A percentile compares a stretch with the other conserved stretches of the same genome.
Evolutionary conservation across 1,140 invertebrate genomes (phyloP).

Genomic region (Drosophila albomicans): DNA sequence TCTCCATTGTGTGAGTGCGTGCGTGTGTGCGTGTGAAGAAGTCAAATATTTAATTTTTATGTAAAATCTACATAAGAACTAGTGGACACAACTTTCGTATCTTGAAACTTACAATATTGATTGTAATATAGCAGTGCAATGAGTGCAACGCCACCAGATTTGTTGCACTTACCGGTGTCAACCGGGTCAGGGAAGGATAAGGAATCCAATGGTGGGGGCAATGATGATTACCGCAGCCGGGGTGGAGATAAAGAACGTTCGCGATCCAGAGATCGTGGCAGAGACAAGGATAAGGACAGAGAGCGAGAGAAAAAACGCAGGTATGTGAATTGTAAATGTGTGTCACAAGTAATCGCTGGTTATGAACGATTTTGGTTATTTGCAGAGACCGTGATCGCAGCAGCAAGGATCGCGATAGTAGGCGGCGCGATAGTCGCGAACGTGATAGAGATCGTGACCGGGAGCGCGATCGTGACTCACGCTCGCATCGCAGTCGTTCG

Average conservation of each 20-base stretch:
- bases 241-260: conserved; percentile 69
- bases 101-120: not conserved
- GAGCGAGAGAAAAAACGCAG: conserved; percentile 85
- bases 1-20: conserved; percentile 8
- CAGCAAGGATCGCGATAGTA: conserved; percentile 74
- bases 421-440: conserved; percentile 84
- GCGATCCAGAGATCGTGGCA: conserved; percentile 72
- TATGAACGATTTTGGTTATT: not conserved
- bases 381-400: conserved; percentile 59
- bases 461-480: conserved; percentile 72
- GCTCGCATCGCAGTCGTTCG: conserved; percentile 85
- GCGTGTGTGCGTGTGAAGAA: conserved; percentile 17
- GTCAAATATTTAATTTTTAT: conserved; percentile 20
- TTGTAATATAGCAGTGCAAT: conserved; percentile 36
- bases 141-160: conserved; percentile 69
- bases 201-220: conserved; percentile 59
- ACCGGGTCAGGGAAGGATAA: conserved; percentile 34
- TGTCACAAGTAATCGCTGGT: not conserved
- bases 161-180: conserved; percentile 31
- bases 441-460: conserved; percentile 60
- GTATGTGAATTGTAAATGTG: conserved; percentile 22
- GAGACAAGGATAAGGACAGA: conserved; percentile 85
- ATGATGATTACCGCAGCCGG: conserved; percentile 47
- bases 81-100: not conserved
- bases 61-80: conserved; percentile 22